These are phyloP conservation scores for Axinella damicornis DNA, from an alignment of 37 sponge, comb jelly and placozoan genomes.

Conservation along the genomic window DNA sequence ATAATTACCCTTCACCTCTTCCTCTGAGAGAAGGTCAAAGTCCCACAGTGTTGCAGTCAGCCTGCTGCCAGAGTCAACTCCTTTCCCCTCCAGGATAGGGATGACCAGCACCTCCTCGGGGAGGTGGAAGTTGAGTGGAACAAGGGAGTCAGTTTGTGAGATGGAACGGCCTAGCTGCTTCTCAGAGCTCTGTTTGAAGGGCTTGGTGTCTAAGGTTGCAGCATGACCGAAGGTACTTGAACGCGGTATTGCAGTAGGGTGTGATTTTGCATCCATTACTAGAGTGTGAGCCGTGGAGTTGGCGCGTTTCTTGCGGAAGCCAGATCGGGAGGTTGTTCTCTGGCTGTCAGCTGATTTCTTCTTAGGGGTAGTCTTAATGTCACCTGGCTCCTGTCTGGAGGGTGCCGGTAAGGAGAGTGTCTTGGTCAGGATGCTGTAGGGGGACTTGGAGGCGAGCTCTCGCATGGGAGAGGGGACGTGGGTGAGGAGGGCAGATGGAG, in stretches of 20 bases:
- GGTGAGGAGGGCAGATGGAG: neutral
- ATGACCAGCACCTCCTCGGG: conserved; percentile 48
- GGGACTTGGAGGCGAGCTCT: conserved; percentile 5
- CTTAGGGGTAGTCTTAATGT: neutral
- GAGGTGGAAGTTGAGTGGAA: neutral
- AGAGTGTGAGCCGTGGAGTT: neutral
- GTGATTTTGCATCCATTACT: too few relatives aligned
- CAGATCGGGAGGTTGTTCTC: too few relatives aligned
- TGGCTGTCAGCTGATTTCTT: too few relatives aligned
- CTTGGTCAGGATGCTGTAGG: conserved; percentile 37
- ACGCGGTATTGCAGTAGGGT: too few relatives aligned
- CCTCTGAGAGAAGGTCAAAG: conserved; percentile 49
- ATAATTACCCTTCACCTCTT: conserved; percentile 58
- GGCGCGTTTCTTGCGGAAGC: neutral
- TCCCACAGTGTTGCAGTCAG: conserved; percentile 22
- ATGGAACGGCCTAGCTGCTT: neutral
- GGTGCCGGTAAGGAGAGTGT: neutral
- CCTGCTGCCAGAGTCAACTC: neutral
- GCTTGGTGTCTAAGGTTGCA: neutral
- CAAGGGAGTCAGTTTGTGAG: too few relatives aligned
- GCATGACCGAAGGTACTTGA: too few relatives aligned
- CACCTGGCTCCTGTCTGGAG: too few relatives aligned
- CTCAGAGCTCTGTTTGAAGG: neutral
- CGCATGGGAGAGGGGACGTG: conserved; percentile 4
- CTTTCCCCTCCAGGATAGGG: conserved; percentile 10